Evolutionary conservation across 2,797 vertebrate genomes (phyloP), one percentile per base, ranked within the genome.

Genomic region (Synaphobranchus kaupii): DNA sequence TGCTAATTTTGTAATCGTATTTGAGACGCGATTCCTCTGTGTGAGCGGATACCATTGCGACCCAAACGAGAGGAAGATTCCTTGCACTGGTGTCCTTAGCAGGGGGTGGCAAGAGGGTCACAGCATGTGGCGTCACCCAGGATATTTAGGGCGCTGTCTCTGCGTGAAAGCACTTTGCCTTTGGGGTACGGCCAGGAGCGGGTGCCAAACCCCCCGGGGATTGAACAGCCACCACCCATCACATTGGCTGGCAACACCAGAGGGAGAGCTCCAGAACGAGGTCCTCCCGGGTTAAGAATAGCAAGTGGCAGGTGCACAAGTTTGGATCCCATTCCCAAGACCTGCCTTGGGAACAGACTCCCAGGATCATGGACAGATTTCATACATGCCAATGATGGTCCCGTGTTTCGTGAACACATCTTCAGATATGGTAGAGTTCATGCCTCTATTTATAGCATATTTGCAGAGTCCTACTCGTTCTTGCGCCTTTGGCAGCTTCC

Each of bases 281-380:
- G 44, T 81, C 78, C 78, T 81, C 78, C 22, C n/a, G 78, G 78
- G 78, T 7, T 81, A 81, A 81, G 78, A 81, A 81, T 48, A 48
- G 78, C 78, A 10, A 22, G 78, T 50, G 47, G 78, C 78, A 81
- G 78, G 78, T 81, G 78, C 47, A 4, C 78, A 50, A 81, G 22
- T 50, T 22, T 48, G 78, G 17, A 3, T 81, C 78, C 47, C 22
- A 50, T n/a, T 81, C 44, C 78, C 78, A 48, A 12, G 78, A 81
- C 44, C 20, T 48, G 78, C 8, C n/a, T 6, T 25, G 44, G 44
- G 22, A 47, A 81, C 20, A 12, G 44, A 4, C 8, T 50, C 47
- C 78, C 47, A 3, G 22, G 78, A 48, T 48, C 20, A n/a, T 31
- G 12, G 6, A n/a, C 22, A 48, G 78, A 48, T 81, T 25, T 81